Evolutionary conservation across 2,113 vertebrate genomes (phyloP).

Genomic region (Cyanoramphus novaezelandiae): DNA sequence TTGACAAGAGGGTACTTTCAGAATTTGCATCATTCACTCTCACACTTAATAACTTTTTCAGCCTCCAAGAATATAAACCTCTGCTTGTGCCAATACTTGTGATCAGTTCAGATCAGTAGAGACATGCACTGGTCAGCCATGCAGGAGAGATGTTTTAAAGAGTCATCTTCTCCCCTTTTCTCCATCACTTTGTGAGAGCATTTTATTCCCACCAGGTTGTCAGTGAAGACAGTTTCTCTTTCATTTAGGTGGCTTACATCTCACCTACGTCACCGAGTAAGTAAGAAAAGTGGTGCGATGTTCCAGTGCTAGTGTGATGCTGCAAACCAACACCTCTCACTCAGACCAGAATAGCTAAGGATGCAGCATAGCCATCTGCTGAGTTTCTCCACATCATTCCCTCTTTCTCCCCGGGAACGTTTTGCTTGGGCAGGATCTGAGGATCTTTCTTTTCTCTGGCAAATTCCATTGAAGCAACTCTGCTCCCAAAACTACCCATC

Average conservation of each 20-base stretch:
- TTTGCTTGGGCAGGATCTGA: not conserved
- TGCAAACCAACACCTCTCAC: not conserved
- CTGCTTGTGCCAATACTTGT: not conserved
- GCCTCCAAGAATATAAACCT: not conserved
- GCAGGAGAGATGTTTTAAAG: not conserved
- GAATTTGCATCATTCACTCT: not conserved
- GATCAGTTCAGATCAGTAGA: not conserved
- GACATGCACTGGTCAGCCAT: not conserved
- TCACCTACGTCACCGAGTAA: not conserved
- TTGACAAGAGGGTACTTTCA: not conserved
- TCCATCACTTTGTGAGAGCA: not conserved
- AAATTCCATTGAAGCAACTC: not conserved
- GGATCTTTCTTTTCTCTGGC: not conserved
- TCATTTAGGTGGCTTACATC: not conserved
- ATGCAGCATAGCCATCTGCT: not conserved
- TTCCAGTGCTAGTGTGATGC: not conserved
- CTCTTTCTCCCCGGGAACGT: not conserved
- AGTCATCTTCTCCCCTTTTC: not conserved
- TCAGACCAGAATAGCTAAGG: not conserved
- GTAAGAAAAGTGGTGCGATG: not conserved
- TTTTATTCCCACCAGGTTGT: not conserved
- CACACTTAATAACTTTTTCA: not conserved
- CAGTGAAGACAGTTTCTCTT: not conserved
- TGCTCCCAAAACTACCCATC: not conserved
- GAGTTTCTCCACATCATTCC: not conserved